Conservation (phyloP, 2,113 vertebrate genomes). For the Alaudala cheleensis region DNA sequence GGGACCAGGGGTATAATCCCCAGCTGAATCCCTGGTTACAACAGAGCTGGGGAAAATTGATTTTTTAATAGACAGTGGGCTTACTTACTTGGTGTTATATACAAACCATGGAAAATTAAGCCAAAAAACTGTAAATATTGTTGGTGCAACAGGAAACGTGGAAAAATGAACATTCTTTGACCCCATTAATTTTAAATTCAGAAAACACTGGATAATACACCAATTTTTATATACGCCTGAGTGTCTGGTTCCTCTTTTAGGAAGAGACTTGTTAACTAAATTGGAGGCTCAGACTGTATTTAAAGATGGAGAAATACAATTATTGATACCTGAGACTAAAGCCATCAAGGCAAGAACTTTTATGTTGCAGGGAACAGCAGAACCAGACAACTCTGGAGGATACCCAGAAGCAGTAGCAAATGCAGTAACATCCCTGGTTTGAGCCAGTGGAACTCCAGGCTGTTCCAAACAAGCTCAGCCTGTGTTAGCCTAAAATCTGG, state of each 20-base stretch:
- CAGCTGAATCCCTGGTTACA: background rate
- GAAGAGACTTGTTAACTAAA: background rate
- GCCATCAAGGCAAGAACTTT: background rate
- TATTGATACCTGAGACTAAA: background rate
- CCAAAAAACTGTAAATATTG: background rate
- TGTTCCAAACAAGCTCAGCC: background rate
- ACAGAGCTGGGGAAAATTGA: background rate
- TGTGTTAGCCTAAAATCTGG: background rate
- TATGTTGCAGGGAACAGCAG: background rate
- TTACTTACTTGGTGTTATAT: background rate
- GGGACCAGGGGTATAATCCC: background rate
- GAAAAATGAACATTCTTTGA: background rate
- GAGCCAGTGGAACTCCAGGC: background rate
- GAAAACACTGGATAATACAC: background rate
- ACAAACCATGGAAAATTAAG: background rate
- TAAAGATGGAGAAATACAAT: background rate
- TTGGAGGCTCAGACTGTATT: background rate
- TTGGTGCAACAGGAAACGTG: background rate
- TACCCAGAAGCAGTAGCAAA: background rate
- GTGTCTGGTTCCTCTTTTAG: background rate
- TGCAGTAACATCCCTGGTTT: background rate
- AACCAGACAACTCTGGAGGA: background rate
- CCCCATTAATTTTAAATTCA: background rate
- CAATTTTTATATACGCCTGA: background rate
- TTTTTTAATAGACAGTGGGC: background rate